Conservation (phyloP, 2,797 vertebrate species). For the Choloepus didactylus region DNA sequence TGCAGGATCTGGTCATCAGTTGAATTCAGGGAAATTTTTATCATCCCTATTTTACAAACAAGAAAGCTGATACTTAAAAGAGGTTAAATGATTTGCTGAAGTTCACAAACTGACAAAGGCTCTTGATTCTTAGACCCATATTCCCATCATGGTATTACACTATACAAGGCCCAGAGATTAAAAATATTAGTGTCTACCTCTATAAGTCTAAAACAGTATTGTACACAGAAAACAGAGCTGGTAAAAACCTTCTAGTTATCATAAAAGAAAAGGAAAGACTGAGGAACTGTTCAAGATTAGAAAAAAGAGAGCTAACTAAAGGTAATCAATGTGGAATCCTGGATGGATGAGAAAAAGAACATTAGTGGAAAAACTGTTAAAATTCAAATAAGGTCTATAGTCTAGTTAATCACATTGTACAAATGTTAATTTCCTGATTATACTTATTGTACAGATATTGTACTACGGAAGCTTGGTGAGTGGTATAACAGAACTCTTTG, state of each 20-base stretch:
- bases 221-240: neutral
- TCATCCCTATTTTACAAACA: no score
- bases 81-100: no score
- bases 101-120: conserved; percentile 1
- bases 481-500: neutral
- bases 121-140: neutral
- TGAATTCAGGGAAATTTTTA: neutral
- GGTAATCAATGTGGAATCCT: neutral
- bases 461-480: neutral
- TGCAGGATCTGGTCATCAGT: neutral
- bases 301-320: conserved; percentile 37
- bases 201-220: conserved; percentile 47
- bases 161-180: conserved; percentile 35
- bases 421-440: neutral
- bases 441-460: neutral
- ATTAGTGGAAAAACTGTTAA: conserved; percentile 44
- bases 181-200: neutral
- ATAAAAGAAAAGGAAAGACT: conserved; percentile 24
- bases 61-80: no score
- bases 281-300: neutral
- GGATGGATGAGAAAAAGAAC: conserved; percentile 32
- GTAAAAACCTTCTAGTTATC: neutral
- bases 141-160: neutral
- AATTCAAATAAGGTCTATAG: conserved; percentile 29
- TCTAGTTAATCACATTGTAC: neutral